These are phyloP conservation scores for Schizopygopsis pylzovi DNA, from an alignment of 2,797 vertebrate genomes.

Conservation along the genomic window DNA sequence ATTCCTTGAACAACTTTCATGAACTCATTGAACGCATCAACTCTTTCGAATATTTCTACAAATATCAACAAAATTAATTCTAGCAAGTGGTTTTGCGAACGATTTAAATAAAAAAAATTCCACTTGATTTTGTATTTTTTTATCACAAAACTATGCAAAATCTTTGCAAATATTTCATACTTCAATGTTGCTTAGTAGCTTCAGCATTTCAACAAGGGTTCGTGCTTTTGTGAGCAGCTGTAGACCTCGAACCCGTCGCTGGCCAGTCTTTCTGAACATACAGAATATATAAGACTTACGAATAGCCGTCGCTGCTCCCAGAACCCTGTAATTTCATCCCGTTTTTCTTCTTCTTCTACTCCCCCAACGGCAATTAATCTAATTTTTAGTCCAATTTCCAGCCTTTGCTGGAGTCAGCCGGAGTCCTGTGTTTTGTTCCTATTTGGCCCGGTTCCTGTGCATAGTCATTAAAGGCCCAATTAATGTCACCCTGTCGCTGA, in stretches of 20 bases:
- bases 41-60: too few relatives aligned
- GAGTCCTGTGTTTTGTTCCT: conserved; percentile 99
- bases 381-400: conserved; percentile 99
- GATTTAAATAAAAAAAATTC: too few relatives aligned
- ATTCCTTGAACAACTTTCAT: too few relatives aligned
- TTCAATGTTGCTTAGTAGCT: too few relatives aligned
- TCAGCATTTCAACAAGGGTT: background rate
- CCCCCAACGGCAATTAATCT: conserved; percentile 99
- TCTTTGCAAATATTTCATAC: too few relatives aligned
- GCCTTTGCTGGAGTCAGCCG: conserved; percentile 98
- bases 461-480: conserved; percentile 99
- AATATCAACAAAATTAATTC: too few relatives aligned
- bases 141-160: too few relatives aligned
- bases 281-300: conserved; percentile 86
- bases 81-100: too few relatives aligned
- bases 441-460: conserved; percentile 99
- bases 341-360: conserved; percentile 93
- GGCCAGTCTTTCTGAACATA: conserved; percentile 71
- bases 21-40: too few relatives aligned
- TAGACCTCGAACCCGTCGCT: conserved; percentile 50
- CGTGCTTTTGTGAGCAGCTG: conserved; percentile 6
- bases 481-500: conserved; percentile 99
- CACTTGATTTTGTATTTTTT: too few relatives aligned
- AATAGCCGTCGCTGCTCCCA: conserved; percentile 98
- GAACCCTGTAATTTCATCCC: conserved; percentile 99